Percentiles rank a stretch among this genome's conserved stretches.
phyloP scores from a whole-genome alignment of 2,888 invertebrate genomes.

The Campoletis raptor region DNA sequence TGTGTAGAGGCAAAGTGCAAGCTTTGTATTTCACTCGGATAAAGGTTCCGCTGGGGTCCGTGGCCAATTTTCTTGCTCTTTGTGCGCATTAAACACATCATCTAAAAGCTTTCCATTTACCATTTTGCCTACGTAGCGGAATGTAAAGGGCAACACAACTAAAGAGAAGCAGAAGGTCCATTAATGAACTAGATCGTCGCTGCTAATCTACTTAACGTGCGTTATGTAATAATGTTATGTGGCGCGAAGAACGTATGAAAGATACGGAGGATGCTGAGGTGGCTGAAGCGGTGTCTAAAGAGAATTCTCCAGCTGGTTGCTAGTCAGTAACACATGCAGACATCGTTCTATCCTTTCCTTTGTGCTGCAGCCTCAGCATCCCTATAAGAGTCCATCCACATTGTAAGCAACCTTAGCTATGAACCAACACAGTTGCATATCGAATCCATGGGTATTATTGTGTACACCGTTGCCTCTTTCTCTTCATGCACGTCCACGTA shows the following conservation, averaged over 20 bases:
- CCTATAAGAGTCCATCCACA: slow-evolving; percentile 14
- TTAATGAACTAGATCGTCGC: slow-evolving; percentile 66
- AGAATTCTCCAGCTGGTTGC: slow-evolving; percentile 33
- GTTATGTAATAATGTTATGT: slow-evolving; percentile 68
- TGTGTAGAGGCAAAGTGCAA: not conserved
- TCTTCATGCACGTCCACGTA: slow-evolving; percentile 3
- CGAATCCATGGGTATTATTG: slow-evolving; percentile 26
- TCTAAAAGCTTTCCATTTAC: slow-evolving; percentile 30
- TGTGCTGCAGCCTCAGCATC: slow-evolving; percentile 18
- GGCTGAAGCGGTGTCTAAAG: slow-evolving; percentile 40
- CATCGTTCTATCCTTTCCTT: slow-evolving; percentile 25
- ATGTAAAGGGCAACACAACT: slow-evolving; percentile 16
- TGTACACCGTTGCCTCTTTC: slow-evolving; percentile 17
- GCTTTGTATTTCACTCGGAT: not conserved
- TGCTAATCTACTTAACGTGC: slow-evolving; percentile 69
- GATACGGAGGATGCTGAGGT: slow-evolving; percentile 36
- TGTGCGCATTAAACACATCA: slow-evolving; percentile 24
- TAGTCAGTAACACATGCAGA: slow-evolving; percentile 15
- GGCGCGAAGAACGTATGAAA: slow-evolving; percentile 49
- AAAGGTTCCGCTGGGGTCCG: not conserved
- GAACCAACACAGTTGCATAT: slow-evolving; percentile 34
- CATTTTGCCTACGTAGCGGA: slow-evolving; percentile 38
- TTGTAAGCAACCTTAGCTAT: not conserved
- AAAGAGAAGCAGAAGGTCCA: slow-evolving; percentile 60
- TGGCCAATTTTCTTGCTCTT: slow-evolving; percentile 9